Evolutionary conservation across 2,797 vertebrate species (phyloP), one percentile per base, ranked within the genome.

Genomic region (Nyctibius grandis): DNA sequence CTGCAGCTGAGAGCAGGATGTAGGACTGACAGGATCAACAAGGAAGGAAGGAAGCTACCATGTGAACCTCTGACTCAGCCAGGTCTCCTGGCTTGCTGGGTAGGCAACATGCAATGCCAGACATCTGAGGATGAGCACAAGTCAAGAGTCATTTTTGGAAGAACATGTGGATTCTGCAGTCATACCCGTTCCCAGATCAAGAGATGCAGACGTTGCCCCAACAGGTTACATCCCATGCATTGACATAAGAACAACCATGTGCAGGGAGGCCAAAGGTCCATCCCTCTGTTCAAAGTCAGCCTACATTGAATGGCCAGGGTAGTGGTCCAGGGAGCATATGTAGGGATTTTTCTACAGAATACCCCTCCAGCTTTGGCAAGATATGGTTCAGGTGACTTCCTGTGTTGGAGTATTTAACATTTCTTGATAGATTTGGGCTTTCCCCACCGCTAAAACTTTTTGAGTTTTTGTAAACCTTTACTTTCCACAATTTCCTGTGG

Each of bases 1-100:
- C 13, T 84, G 82, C 82, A 86, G 91, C 89, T 92, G 75, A 94
- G 31, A 90, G 57, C 76, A 89, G 91, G 91, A 94, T 94, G 85
- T 83, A 89, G 76, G 50, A 76, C 53, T 89, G 73, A 91, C 69
- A 56, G 85, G 65, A 92, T 88, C 38, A 78, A 88, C 50, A 42
- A 86, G 53, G 78, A 95, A 79, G 64, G 87, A 91, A 91, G 87
- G 85, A 93, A 88, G 75, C 34, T 92, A 85, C 81, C 73, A 69
- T 34, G 69, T 75, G 89, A 96, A 92, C 85, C 84, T 80, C 72
- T 96, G 65, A 15, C 38, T 65, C 57, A n/a, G 85, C 81, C 91
- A 93, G 85, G 57, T 89, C 82, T 96, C 75, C 78, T 75, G 93
- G 5, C 78, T 79, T 94, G 68, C 74, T 0, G n/a, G 63, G 75